A percentile compares a stretch with the other conserved stretches of the same genome.
Evolutionary conservation across 2,797 vertebrate species (phyloP).

Genomic region (Cyclopterus lumpus): DNA sequence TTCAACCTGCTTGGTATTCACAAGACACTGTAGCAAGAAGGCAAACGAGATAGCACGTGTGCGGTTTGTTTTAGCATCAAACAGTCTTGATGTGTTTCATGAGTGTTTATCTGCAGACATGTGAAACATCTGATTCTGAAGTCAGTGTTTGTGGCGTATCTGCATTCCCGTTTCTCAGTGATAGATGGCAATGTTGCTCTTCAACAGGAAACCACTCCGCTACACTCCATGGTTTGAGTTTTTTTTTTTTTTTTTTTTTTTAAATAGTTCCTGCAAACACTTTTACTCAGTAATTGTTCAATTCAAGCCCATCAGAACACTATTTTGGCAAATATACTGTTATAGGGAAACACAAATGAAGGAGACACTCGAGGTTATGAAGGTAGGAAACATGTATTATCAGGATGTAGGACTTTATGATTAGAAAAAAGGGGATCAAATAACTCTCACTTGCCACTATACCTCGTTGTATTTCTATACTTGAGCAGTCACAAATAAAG

Average conservation of each 20-base stretch:
- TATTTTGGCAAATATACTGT: conserved; percentile 40
- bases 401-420: conserved; percentile 15
- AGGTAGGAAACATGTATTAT: conserved; percentile 19
- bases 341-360: conserved; percentile 50
- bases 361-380: conserved; percentile 38
- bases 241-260: conserved; percentile 31
- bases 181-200: conserved; percentile 96
- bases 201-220: conserved; percentile 58
- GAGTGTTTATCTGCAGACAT: not conserved
- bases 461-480: conserved; percentile 32
- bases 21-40: not conserved
- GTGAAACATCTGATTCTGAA: not conserved
- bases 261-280: conserved; percentile 36
- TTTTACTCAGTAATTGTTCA: conserved; percentile 62
- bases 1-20: not conserved
- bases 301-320: conserved; percentile 49
- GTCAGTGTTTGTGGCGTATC: not conserved
- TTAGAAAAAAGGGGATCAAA: conserved; percentile 2
- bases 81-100: not conserved
- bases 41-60: not conserved
- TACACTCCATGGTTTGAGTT: not conserved
- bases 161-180: conserved; percentile 68
- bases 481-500: conserved; percentile 11
- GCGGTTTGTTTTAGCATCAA: not conserved
- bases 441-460: conserved; percentile 11